Evolutionary conservation across 2,113 vertebrate species (phyloP).

Genomic region (Apus apus): DNA sequence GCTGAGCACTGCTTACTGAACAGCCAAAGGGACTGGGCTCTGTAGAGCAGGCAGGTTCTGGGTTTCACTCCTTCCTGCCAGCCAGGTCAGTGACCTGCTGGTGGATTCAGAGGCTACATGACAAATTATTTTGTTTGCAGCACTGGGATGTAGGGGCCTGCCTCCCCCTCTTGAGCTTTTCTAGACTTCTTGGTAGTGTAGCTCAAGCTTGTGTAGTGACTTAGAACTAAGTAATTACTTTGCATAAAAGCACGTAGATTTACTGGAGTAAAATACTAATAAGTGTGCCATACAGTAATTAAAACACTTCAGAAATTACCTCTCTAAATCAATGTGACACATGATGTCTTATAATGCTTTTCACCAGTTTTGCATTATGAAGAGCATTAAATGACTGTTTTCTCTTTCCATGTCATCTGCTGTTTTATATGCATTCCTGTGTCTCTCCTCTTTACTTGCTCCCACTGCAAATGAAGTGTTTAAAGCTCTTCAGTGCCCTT

Average conservation of each 20-base stretch:
- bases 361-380: not conserved
- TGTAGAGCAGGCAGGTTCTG: not conserved
- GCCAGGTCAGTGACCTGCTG: not conserved
- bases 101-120: not conserved
- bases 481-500: not conserved
- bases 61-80: not conserved
- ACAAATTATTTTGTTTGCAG: not conserved
- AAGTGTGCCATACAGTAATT: not conserved
- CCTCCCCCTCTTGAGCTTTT: not conserved
- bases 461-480: not conserved
- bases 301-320: not conserved
- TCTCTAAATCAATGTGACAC: not conserved
- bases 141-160: not conserved
- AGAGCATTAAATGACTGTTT: not conserved
- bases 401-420: not conserved
- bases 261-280: not conserved
- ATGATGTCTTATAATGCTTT: not conserved
- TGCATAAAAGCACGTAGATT: not conserved
- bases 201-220: not conserved
- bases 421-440: not conserved
- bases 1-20: not conserved
- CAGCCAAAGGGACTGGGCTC: accelerated
- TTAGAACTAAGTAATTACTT: not conserved
- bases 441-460: not conserved
- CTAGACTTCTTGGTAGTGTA: not conserved